Base-by-base conservation (phyloP, 2,113 vertebrate genomes). In the Erinaceus europaeus region DNA sequence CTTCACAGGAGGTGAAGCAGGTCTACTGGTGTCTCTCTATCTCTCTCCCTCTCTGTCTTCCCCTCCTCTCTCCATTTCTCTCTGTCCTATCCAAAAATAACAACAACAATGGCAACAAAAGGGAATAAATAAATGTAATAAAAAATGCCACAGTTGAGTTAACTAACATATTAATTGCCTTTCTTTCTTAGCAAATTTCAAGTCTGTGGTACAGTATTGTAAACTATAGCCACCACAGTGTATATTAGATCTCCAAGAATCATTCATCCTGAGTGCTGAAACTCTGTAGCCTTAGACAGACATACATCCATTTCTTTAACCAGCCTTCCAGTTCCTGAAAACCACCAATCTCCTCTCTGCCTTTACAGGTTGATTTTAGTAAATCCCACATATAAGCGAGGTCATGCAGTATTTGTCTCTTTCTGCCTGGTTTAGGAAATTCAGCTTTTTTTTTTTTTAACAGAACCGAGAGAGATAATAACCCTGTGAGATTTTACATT, bases 401-500 rank as follows among this genome's bases (percentile, higher is more conserved):
- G 29, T 59, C 38, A 64, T 64, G 46, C 12, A 52, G 57, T 84
- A 42, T 74, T 85, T 74, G 57, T 74, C 14, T 85, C 40, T 64
- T 57, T 64, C 55, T 62, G 57, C 15, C 46, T 85, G 61, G 29
- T 18, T 73, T 85, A 64, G 25, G 44, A 78, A 80, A 79, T 42
- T 48, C 42, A 89, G 48, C 50, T 69, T 90, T n/a, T n/a, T n/a
- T n/a, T n/a, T n/a, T n/a, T n/a, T 80, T 88, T 46, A 10, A 81
- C 62, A 89, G 40, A 50, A 14, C 65, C 61, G 62, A 53, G 67
- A 65, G 40, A 67, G 52, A 12, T 74, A 87, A 80, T 23, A 76
- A 72, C 71, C 21, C 73, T 76, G 69, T 88, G 38, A 46, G 82
- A 44, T 87, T 55, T 78, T 93, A 40, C 42, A 68, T 80, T 80